Evolutionary conservation across 2,113 vertebrate genomes (phyloP).

Genomic region (Cisticola juncidis): DNA sequence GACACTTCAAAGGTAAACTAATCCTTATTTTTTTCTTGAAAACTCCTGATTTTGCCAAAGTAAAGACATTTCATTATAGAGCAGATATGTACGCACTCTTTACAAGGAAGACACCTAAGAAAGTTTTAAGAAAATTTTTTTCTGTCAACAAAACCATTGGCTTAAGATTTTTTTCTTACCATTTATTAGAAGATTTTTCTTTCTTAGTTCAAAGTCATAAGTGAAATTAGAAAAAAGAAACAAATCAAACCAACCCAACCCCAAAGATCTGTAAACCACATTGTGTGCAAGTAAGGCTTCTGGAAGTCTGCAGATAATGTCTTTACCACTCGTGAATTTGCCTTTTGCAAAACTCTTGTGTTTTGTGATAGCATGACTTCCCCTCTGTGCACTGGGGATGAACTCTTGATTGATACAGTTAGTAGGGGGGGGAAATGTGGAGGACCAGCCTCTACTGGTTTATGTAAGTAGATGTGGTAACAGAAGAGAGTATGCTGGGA

Average conservation of each 20-base stretch:
- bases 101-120: not conserved
- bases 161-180: not conserved
- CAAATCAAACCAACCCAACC: not conserved
- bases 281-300: not conserved
- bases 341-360: not conserved
- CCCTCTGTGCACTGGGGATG: not conserved
- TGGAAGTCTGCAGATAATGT: not conserved
- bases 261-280: not conserved
- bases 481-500: not conserved
- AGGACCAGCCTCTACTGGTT: not conserved
- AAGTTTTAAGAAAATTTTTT: not conserved
- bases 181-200: slow-evolving; percentile 7
- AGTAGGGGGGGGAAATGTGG: not conserved
- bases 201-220: slow-evolving; percentile 1
- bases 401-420: not conserved
- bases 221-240: not conserved
- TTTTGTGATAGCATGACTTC: not conserved
- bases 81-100: not conserved
- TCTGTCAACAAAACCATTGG: not conserved
- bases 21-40: slow-evolving; percentile 44
- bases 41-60: slow-evolving; percentile 24
- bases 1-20: slow-evolving; percentile 53
- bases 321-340: not conserved
- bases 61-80: not conserved
- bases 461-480: not conserved